These are phyloP conservation scores for Trisateles emortualis DNA, from an alignment of 2,888 invertebrate species.

Conservation along the genomic window DNA sequence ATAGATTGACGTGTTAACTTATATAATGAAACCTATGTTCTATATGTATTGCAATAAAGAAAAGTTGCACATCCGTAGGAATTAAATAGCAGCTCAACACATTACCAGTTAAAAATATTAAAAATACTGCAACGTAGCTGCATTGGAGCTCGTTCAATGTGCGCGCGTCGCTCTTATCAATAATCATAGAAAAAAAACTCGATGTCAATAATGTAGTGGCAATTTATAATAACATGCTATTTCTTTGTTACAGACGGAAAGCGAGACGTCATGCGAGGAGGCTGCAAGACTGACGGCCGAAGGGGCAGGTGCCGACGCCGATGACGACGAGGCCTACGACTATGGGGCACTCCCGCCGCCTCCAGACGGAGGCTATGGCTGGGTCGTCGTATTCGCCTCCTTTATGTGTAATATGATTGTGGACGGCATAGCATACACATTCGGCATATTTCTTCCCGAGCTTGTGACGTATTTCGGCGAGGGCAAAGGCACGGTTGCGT, in stretches of 20 bases:
- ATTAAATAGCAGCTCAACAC: not conserved
- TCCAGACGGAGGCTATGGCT: constrained; percentile 96
- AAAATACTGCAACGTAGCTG: constrained; percentile 44
- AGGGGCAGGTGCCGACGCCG: constrained; percentile 86
- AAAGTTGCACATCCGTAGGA: not conserved
- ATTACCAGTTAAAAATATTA: constrained; percentile 13
- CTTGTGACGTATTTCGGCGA: constrained; percentile 94
- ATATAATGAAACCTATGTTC: not conserved
- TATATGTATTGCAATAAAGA: not conserved
- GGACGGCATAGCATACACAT: constrained; percentile 99
- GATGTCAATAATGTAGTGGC: constrained; percentile 36
- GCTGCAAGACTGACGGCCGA: constrained; percentile 92
- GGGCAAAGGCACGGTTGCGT: constrained; percentile 95
- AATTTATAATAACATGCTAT: constrained; percentile 18
- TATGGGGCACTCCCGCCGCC: constrained; percentile 94
- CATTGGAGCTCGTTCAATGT: constrained; percentile 38
- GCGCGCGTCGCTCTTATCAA: constrained; percentile 46
- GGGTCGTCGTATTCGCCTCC: constrained; percentile 97
- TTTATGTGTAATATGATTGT: constrained; percentile 99
- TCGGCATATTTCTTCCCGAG: constrained; percentile 96
- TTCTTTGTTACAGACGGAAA: constrained; percentile 90
- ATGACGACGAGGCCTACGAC: constrained; percentile 88
- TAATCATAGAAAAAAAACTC: too few species aligned
- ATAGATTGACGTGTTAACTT: not conserved
- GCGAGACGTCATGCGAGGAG: constrained; percentile 95